Base-by-base conservation (phyloP, 2,113 vertebrate genomes). In the Garra rufa region DNA sequence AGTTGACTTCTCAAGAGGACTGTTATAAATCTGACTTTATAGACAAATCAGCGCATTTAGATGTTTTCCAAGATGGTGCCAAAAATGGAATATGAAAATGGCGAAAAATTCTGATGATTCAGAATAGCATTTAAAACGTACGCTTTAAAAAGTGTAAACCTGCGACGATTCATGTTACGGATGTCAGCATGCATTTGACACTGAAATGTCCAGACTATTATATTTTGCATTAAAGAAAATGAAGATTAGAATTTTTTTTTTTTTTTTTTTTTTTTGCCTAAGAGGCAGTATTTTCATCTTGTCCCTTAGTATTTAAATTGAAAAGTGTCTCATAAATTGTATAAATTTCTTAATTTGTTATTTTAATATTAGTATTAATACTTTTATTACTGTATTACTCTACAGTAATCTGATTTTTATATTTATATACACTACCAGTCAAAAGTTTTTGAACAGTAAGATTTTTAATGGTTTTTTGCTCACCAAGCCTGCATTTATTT, bases 51-150 rank as follows among this genome's bases (percentile, higher is more conserved):
- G 28, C 83, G 81, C 50, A 9, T 21, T 79, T 74, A 19, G 71
- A 81, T 50, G 28, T 70, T 76, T 82, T 50, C 38, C 24, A 5
- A 17, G 26, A 67, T 3, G 92, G 94, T 94, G 93, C 91, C 94
- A 91, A 88, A 85, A 76, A 65, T 81, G 21, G 2, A 85, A 19
- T 52, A 38, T 30, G 34, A 76, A 26, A 55, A 61, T 15, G 10
- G 19, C 65, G 57, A 17, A 34, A 26, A 11, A 75, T 75, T 76
- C 24, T 75, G 82, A 59, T 79, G 26, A 75, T 48, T 75, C 70
- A 71, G 76, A 79, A 87, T 77, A 69, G 30, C 1, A 6, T 61
- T 43, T 17, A 17, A 34, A 59, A n/a, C 9, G 2, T 43, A 43
- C 52, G 17, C 34, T 38, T 19, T 57, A 24, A 41, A 57, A 73